Base-by-base conservation (phyloP, 2,797 vertebrate genomes). In the Molothrus ater region DNA sequence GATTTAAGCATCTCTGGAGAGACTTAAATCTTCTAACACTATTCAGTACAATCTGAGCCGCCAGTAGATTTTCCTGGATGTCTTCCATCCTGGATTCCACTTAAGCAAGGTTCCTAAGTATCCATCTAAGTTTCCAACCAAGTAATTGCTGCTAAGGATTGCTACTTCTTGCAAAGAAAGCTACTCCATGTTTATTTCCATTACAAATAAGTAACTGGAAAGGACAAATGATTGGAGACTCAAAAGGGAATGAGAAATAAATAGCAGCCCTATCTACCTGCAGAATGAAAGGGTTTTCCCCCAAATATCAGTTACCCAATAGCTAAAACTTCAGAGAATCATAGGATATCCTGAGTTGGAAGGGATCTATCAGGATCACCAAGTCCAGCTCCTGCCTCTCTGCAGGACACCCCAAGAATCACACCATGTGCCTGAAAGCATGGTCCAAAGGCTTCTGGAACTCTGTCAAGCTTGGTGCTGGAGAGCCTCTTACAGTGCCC, bases 1-100 rank as follows among this genome's bases (percentile, higher is more conserved):
- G 90, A 95, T 95, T 96, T 96, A 97, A 94, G 70, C 22, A 87
- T 96, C 96, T 96, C 95, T 92, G 74, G 96, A 96, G 97, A 96
- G 64, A 94, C 68, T 96, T 96, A 97, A 96, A 97, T 97, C 95
- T 92, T 96, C 75, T 96, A 95, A 93, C 96, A 91, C 96, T 91
- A 90, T 80, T 96, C 91, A 60, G 91, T 94, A 90, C 88, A 85
- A 84, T 93, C 86, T 93, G 65, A 95, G 89, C 66, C 6, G 40
- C 96, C 95, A 97, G 47, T 92, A 95, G 91, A 96, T 96, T 97
- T 97, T 97, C 97, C 97, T 97, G 96, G 96, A 97, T 70, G 65
- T 79, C 65, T 96, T 97, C 97, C 96, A 97, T 81, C 80, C 48
- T 82, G 71, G 93, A 96, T 97, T 96, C 92, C 94, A 92, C 95